Base-by-base conservation (phyloP, 2,888 invertebrate species). In the Meghimatium bilineatum region DNA sequence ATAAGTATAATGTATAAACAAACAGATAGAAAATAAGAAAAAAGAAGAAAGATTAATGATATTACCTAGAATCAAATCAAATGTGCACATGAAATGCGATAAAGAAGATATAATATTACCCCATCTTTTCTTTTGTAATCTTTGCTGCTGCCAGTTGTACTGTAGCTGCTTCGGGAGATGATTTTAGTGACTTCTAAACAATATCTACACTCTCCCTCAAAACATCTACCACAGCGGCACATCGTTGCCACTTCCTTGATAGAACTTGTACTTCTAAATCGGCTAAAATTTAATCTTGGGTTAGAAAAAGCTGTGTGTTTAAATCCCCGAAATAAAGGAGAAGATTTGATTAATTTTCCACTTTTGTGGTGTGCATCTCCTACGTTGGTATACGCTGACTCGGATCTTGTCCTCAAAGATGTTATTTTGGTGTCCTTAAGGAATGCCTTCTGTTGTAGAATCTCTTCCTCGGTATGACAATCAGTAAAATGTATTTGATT, bases 241-340 rank as follows among this genome's bases (percentile, higher is more conserved):
- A 67, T 44, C 5, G 72, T 52, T 12, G 36, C 52, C 14, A 80
- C 36, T 29, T 84, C 84, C 0, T 80, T 80, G 29, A 84, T 84
- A 26, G 84, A 74, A 0, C 78, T 63, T 6, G 84, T 75, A 1
- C 67, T 10, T 17, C 56, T 32, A 38, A 84, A 84, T 20, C 34
- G 69, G 49, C 56, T 75, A 32, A 84, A 84, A 36, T 84, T 80
- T 10, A 84, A 32, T 52, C 84, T 38, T 0, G 67, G 75, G 32
- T 26, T 83, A 8, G 72, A 52, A 26, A 32, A 32, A 5, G 32
- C 32, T 0, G 49, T 5, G 17, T 74, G 36, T 63, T 44, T 72
- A 29, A 74, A 60, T n/a, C 34, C 72, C 6, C 81, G 72, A 66
- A 49, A 67, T 23, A 36, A 44, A 20, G 77, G n/a, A 2, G 6